Evolutionary conservation across 2,113 vertebrate genomes (phyloP), one percentile per base, ranked within the genome.

Genomic region (Vimba vimba): DNA sequence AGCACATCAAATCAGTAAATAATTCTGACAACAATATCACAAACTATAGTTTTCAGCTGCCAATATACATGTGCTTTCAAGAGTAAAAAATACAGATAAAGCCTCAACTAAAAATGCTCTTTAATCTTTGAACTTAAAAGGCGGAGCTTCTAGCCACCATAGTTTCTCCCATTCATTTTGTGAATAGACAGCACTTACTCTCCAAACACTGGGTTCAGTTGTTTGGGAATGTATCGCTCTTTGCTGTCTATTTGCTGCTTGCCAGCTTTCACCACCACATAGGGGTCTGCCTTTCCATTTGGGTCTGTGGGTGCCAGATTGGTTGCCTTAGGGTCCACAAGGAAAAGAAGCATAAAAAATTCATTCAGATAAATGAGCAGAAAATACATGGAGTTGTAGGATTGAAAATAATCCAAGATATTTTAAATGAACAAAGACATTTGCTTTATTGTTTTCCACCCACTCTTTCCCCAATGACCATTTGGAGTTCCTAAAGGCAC

Each of bases 151-250:
- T 15, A 71, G 33, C 27, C 2, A 43, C 21, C 73, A 50, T 9
- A 21, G 12, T 52, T 27, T 39, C 39, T 59, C 11, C 10, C 5
- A 62, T 36, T 66, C 7, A 52, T 66, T 47, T 62, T 36, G 73
- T 3, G 59, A 77, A 79, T 17, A 39, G 82, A 73, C 17, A 30
- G 50, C 75, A 94, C 94, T 90, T 91, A 99, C 97, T 99, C 97
- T 96, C 97, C 98, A 88, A 98, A 99, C 43, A 96, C 92, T 0
- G 97, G 97, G 91, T 99, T 97, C 79, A 99, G 96, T 88, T 99
- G 97, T 90, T 99, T 99, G 76, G 97, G 96, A 91, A 99, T 97
- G 85, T 99, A 99, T 88, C 94, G 91, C 0, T 97, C 96, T 89
- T 96, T 97, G 66, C 94, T 95, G 93, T 97, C 94, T 87, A 91